A percentile compares a stretch with the other conserved stretches of the same genome.
phyloP scores from a whole-genome alignment of 2,888 invertebrate species.

The Notodonta dromedarius region DNA sequence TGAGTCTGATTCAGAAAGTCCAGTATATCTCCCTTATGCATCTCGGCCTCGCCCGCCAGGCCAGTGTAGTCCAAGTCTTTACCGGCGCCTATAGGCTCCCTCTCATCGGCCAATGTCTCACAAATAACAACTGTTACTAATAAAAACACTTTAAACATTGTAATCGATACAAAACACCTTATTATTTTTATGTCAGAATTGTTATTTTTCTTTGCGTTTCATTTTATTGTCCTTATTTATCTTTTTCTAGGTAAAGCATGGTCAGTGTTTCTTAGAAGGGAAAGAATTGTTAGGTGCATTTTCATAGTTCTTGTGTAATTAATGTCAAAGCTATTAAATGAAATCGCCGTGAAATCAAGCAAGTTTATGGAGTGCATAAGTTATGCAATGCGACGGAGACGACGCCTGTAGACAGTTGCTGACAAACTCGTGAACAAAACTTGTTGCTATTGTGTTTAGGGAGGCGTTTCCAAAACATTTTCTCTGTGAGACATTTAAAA shows the following conservation, averaged over 20 bases:
- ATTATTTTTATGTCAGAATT: background rate
- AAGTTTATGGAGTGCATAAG: constrained; percentile 44
- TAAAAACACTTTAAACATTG: constrained; percentile 25
- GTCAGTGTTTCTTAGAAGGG: background rate
- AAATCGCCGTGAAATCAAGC: constrained; percentile 62
- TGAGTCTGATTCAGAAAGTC: constrained; percentile 60
- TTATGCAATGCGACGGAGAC: constrained; percentile 40
- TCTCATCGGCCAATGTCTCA: constrained; percentile 26
- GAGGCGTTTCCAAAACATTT: constrained; percentile 52
- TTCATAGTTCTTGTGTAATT: constrained; percentile 17
- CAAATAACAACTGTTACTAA: constrained; percentile 22
- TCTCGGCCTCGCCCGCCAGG: constrained; percentile 66
- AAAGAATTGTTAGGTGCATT: background rate
- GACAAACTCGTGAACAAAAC: constrained; percentile 33
- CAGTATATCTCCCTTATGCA: constrained; percentile 62
- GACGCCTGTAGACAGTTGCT: constrained; percentile 43
- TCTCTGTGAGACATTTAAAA: constrained; percentile 22
- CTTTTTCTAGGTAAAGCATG: background rate
- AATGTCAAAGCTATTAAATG: constrained; percentile 39
- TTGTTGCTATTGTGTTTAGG: constrained; percentile 54
- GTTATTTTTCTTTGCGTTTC: background rate
- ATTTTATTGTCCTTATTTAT: background rate
- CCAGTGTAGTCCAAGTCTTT: constrained; percentile 64
- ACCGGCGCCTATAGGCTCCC: constrained; percentile 33
- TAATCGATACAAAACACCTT: background rate